Percentiles rank a stretch among this genome's conserved stretches.
These are phyloP conservation scores for Noctuana brunneofusca DNA, from an alignment of 2,888 invertebrate species.

Conservation along the genomic window DNA sequence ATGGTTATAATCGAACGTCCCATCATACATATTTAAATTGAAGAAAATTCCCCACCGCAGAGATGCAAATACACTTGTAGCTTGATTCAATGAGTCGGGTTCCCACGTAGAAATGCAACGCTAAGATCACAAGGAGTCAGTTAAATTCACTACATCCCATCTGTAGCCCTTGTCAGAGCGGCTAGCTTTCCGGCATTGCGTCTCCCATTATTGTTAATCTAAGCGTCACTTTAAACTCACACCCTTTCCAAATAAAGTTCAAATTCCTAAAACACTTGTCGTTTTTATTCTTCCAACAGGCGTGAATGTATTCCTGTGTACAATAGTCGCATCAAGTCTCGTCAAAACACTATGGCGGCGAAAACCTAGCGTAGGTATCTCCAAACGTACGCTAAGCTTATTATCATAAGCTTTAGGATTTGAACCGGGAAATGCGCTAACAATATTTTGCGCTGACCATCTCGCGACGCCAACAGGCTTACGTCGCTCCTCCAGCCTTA, in stretches of 20 bases:
- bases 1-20: slow-evolving; percentile 20
- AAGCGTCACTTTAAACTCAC: slow-evolving; percentile 33
- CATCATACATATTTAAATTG: slow-evolving; percentile 31
- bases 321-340: slow-evolving; percentile 26
- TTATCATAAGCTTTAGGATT: slow-evolving; percentile 45
- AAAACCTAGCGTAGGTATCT: not conserved
- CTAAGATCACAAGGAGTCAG: slow-evolving; percentile 42
- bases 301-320: slow-evolving; percentile 19
- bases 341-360: slow-evolving; percentile 19
- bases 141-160: slow-evolving; percentile 51
- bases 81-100: slow-evolving; percentile 37
- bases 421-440: slow-evolving; percentile 40
- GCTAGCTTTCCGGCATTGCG: slow-evolving; percentile 45
- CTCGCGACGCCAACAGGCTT: slow-evolving; percentile 35
- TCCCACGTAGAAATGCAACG: slow-evolving; percentile 45
- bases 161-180: slow-evolving; percentile 43
- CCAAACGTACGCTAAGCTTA: slow-evolving; percentile 36
- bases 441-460: slow-evolving; percentile 41
- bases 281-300: slow-evolving; percentile 25
- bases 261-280: not conserved
- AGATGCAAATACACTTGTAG: slow-evolving; percentile 36
- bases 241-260: not conserved
- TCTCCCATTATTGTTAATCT: slow-evolving; percentile 39
- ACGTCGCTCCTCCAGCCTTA: slow-evolving; percentile 5
- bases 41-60: slow-evolving; percentile 22